Base-by-base conservation (phyloP, 1,140 invertebrate genomes). In the Zaprionus capensis region DNA sequence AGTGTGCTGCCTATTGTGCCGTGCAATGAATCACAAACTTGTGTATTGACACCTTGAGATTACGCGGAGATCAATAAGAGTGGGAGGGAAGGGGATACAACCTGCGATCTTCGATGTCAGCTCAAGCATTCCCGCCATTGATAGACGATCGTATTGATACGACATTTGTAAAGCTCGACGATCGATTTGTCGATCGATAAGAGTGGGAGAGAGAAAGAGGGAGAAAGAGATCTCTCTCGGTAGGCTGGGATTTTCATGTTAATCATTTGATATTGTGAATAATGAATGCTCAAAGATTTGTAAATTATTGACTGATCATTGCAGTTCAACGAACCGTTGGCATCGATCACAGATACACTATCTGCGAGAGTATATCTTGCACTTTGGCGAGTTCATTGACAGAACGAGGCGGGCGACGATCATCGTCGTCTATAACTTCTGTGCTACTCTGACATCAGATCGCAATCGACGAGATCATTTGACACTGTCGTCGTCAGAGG, bases 321-420 rank as follows among this genome's bases (percentile, higher is more conserved):
- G 46, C 20, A 24, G 46, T 51, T 51, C 46, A 51, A 51, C 46
- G 46, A 51, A 51, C 46, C 46, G 11, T 49, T 20, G 44, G n/a
- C 38, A 49, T 17, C 20, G 44, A 49, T 49, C 44, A 41, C 9
- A 34, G 46, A 9, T 20, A 20, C 76, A 65, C n/a, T 46, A 46
- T 46, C 41, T 46, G 6, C 3, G 41, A n/a, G 5, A 9, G 41
- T 46, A 46, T 46, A 46, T 46, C 41, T 46, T 46, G 41, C 41
- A 46, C 41, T 46, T 17, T 9, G 3, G 41, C n/a, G n/a, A 17
- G 72, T 82, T 86, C 77, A 83, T 49, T 83, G 83, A 88, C 83
- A 88, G 84, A 82, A 71, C 71, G 46, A 22, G 83, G 83, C 80
- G 83, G 15, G 6, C 84, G 70, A 80, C 51, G 76, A 79, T 82